Evolutionary conservation across 2,113 vertebrate species (phyloP).

Genomic region (Calypte anna): DNA sequence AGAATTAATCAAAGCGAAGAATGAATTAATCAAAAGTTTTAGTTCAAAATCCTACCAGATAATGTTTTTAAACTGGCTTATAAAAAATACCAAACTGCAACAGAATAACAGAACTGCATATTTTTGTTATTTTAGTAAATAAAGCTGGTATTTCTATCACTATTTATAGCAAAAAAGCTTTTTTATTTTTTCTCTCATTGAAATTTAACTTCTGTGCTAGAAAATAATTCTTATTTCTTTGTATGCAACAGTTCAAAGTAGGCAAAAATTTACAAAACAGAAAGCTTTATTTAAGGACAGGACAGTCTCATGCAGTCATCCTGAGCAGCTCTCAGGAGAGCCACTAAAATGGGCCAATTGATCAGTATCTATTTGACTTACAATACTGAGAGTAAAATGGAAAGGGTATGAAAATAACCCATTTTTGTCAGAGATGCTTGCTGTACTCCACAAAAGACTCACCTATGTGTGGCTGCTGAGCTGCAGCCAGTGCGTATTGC

Average conservation of each 20-base stretch:
- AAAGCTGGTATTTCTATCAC: not conserved
- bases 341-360: rapidly evolving
- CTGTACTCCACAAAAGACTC: constrained; percentile 43
- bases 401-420: not conserved
- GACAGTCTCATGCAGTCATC: not conserved
- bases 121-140: not conserved
- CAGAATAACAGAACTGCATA: rapidly evolving
- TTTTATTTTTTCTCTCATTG: not conserved
- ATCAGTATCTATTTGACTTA: not conserved
- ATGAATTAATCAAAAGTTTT: not conserved
- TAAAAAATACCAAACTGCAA: not conserved
- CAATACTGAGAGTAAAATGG: not conserved
- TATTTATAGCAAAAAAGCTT: not conserved
- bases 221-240: not conserved
- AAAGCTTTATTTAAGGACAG: not conserved
- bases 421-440: not conserved
- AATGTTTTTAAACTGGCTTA: not conserved
- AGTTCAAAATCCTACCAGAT: not conserved
- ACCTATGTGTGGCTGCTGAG: constrained; percentile 97
- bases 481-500: constrained; percentile 93
- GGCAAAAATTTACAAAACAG: not conserved
- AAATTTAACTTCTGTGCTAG: not conserved
- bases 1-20: not conserved
- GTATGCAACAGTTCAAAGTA: not conserved
- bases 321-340: not conserved